Conservation (phyloP, 2,113 vertebrate species). For the Chaetura pelagica region DNA sequence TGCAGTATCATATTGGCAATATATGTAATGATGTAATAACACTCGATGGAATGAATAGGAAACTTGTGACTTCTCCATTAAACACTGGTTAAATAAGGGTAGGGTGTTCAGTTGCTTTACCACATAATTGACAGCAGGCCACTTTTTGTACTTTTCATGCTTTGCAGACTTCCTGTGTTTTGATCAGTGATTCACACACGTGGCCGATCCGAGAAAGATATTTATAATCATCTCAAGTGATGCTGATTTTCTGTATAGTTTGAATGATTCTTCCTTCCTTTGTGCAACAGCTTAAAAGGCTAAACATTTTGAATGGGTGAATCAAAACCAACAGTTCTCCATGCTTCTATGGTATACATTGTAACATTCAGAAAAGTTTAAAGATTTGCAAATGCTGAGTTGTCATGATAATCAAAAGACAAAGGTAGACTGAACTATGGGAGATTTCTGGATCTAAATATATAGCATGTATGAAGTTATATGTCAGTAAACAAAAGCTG, state of each 20-base stretch:
- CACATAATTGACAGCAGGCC: background rate
- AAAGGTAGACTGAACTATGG: background rate
- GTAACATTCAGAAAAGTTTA: background rate
- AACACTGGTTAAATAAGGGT: background rate
- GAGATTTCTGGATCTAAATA: background rate
- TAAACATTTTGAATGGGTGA: background rate
- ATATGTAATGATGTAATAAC: background rate
- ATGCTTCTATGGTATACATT: rapidly evolving
- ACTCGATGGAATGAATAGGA: background rate
- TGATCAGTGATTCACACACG: background rate
- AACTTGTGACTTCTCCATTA: background rate
- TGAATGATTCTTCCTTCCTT: background rate
- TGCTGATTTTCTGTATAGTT: background rate
- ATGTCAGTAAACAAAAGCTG: background rate
- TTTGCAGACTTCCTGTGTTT: background rate
- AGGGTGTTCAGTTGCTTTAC: background rate
- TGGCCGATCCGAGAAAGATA: rapidly evolving
- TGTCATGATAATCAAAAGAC: background rate
- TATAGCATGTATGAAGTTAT: background rate
- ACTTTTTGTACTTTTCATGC: background rate
- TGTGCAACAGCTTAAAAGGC: background rate
- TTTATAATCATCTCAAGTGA: background rate
- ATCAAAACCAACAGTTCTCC: background rate
- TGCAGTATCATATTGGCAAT: background rate
- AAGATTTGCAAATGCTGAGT: background rate